Evolutionary conservation across 2,888 invertebrate genomes (phyloP).

Genomic region (Plagiodera versicolora): DNA sequence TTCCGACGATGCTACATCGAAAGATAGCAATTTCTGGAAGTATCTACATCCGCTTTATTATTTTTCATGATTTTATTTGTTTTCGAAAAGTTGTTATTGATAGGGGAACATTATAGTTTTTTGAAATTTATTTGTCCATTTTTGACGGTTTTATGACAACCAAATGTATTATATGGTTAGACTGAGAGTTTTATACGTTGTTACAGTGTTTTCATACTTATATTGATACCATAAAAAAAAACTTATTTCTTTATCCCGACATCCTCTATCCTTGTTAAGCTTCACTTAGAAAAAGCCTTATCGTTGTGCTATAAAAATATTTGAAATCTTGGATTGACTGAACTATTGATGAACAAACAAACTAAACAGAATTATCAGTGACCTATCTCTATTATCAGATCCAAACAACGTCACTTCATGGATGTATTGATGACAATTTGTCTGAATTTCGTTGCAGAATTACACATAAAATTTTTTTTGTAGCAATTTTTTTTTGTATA

Average conservation of each 20-base stretch:
- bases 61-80: conserved; percentile 44
- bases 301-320: too few relatives aligned
- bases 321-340: too few relatives aligned
- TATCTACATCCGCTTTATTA: conserved; percentile 63
- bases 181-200: conserved; percentile 9
- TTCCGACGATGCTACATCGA: conserved; percentile 33
- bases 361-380: too few relatives aligned
- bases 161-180: conserved; percentile 8
- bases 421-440: too few relatives aligned
- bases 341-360: too few relatives aligned
- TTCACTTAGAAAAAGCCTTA: too few relatives aligned
- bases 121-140: not conserved
- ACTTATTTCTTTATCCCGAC: not conserved
- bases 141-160: not conserved
- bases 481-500: too few relatives aligned
- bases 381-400: too few relatives aligned
- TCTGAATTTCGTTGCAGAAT: too few relatives aligned
- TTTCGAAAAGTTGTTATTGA: not conserved
- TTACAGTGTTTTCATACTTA: conserved; percentile 2
- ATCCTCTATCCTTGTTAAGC: too few relatives aligned
- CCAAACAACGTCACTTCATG: too few relatives aligned
- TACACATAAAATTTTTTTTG: too few relatives aligned
- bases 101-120: not conserved
- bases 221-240: conserved; percentile 2
- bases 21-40: conserved; percentile 57